phyloP scores from a whole-genome alignment of 2,113 vertebrate species.

The Phylloscopus whistleri region DNA sequence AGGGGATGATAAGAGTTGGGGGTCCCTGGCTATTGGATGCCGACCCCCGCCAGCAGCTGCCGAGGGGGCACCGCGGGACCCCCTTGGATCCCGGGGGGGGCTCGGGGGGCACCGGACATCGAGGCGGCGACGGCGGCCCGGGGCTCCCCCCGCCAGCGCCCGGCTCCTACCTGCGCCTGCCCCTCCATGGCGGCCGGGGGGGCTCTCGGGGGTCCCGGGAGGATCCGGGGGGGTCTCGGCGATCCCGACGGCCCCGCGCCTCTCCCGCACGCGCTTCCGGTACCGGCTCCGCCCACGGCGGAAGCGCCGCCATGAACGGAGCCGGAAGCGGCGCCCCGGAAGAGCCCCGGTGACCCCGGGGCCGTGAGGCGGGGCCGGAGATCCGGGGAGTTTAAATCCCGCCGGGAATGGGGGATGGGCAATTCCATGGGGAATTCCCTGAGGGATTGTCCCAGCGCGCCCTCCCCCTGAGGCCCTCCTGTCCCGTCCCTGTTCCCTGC shows the following conservation, averaged over 20 bases:
- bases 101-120: background rate
- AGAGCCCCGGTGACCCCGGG: background rate
- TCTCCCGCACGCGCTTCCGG: background rate
- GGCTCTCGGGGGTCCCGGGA: no score
- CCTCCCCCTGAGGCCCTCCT: background rate
- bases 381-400: rapidly evolving
- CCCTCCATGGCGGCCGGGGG: background rate
- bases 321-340: background rate
- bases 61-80: background rate
- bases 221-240: no score
- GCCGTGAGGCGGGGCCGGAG: background rate
- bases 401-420: rapidly evolving
- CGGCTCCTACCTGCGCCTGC: background rate
- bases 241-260: background rate
- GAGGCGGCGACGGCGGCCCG: background rate
- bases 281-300: background rate
- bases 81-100: background rate
- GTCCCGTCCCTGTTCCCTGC: rapidly evolving
- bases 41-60: no score
- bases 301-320: background rate
- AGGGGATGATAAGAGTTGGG: no score
- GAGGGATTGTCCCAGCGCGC: rapidly evolving
- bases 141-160: background rate
- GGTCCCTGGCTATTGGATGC: no score
- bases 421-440: no score